Evolutionary conservation across 2,888 invertebrate species (phyloP), one percentile per base, ranked within the genome.

Genomic region (Thera obeliscata): DNA sequence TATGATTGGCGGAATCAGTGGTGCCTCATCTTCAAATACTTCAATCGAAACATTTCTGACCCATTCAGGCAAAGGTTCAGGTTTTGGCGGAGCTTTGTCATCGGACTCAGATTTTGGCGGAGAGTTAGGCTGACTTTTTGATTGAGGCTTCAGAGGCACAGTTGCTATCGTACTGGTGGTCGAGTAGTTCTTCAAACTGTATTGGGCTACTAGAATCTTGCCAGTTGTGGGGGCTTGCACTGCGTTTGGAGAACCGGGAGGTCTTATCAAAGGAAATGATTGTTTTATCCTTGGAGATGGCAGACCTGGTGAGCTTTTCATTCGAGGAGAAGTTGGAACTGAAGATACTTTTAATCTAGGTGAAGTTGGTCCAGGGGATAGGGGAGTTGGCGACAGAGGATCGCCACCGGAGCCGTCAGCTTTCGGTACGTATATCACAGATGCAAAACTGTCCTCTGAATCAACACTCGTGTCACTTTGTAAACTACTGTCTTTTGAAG

Each of bases 401-500:
- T 94, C 94, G 77, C 88, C 94, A 77, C 88, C 86, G 12, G 93
- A 89, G 54, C 95, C 95, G 78, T 97, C 97, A 60, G 97, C 96
- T 89, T 97, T 97, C 65, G 98, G 98, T 79, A 98, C 96, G 84
- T 96, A 98, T 81, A 98, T 98, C 56, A 98, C 98, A 72, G 98
- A 98, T 67, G 98, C 98, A 82, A 98, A 98, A 87, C 98, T 98
- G 82, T 98, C 98, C 86, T 98, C 98, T 0, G 98, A 98, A 86
- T 98, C 98, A 48, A 98, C 97, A 89, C 98, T 98, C 1, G 98
- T 98, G 83, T 98, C 98, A 86, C 98, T 98, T 88, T 98, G 98
- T 68, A 98, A 94, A 84, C 98, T 98, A 84, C 97, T 97, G 78
- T 97, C 97, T 88, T 97, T 97, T 2, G 97, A 97, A 5, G 97